Conservation (phyloP, 92 coral and sea anemone genomes). For the Montipora capitata region DNA sequence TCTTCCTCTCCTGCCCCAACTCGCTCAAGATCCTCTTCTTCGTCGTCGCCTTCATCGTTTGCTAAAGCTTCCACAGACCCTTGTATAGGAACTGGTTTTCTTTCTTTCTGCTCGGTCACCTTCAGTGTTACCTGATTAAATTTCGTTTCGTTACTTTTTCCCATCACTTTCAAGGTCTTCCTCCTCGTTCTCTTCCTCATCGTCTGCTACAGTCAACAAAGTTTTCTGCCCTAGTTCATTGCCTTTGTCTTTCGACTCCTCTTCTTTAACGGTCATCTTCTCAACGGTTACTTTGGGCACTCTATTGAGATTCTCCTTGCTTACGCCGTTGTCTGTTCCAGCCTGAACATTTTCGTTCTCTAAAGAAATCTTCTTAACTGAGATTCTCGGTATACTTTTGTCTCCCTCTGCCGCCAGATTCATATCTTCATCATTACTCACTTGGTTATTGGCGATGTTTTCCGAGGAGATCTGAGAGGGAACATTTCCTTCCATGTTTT, state of each 20-base stretch:
- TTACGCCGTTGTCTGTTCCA: background rate
- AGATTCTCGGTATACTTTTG: background rate
- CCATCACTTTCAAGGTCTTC: conserved; percentile 7
- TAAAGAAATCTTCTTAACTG: conserved; percentile 4
- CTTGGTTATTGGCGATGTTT: background rate
- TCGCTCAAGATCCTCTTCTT: background rate
- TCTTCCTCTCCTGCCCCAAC: background rate
- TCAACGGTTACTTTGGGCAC: background rate
- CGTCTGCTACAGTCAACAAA: background rate
- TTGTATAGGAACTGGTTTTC: background rate
- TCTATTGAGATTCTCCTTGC: background rate
- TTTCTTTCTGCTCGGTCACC: background rate
- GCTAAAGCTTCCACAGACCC: background rate
- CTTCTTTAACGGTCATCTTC: background rate
- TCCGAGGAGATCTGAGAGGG: background rate
- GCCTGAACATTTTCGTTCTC: background rate
- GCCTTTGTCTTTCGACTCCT: background rate
- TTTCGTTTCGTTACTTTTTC: background rate
- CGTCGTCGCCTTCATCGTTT: conserved; percentile 1
- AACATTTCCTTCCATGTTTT: background rate
- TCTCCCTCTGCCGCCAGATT: background rate
- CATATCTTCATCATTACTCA: background rate
- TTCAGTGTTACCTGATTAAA: background rate
- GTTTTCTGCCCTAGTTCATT: too few relatives aligned
- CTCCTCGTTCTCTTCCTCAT: background rate